Conservation (phyloP, 2,113 vertebrate genomes). For the Hepsetus odoe region DNA sequence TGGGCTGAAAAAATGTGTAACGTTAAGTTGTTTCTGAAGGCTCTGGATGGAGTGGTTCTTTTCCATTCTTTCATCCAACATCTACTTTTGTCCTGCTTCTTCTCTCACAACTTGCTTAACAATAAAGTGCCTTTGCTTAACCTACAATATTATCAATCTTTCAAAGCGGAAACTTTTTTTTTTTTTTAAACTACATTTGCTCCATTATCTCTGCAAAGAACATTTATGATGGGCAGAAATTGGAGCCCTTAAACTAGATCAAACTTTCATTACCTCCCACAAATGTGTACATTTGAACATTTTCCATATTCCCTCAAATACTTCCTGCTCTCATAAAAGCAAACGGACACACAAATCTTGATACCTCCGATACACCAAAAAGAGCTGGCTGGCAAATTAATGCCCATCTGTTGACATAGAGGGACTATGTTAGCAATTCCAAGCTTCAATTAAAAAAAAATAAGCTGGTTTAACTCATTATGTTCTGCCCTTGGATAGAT, state of each 20-base stretch:
- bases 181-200: neutral
- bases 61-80: neutral
- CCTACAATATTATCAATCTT: slow-evolving; percentile 6
- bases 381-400: neutral
- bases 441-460: neutral
- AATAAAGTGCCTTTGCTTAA: neutral
- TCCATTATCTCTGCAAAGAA: neutral
- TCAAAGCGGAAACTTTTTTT: neutral
- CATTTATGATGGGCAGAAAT: neutral
- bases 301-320: neutral
- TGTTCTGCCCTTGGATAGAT: neutral
- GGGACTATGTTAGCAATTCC: neutral
- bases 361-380: neutral
- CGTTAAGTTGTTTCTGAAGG: neutral
- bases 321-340: neutral
- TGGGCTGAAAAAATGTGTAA: neutral
- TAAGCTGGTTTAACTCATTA: neutral
- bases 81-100: neutral
- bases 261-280: neutral
- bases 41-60: neutral
- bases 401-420: no score
- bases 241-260: neutral
- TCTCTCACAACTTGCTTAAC: neutral
- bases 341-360: neutral
- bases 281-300: neutral